Evolutionary conservation across 2,113 vertebrate genomes (phyloP), one percentile per base, ranked within the genome.

Genomic region (Alaudala cheleensis): DNA sequence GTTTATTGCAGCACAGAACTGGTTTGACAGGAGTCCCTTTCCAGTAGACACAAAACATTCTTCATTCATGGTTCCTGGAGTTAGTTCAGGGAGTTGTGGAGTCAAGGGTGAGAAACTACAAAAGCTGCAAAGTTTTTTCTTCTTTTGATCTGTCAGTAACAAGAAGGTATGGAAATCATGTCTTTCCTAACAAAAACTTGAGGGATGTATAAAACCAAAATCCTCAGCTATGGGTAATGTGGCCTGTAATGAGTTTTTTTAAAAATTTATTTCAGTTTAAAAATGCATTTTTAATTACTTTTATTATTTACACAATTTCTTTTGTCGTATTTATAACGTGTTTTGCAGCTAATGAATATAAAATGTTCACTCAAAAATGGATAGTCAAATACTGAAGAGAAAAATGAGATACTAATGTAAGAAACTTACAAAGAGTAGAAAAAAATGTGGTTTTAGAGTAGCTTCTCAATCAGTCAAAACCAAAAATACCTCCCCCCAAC

Each of bases 1-100:
- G 57, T 39, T 45, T 50, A 11, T 45, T 82, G 53, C 54, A 39
- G 20, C 45, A 70, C 11, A n/a, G 56, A 84, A 78, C 87, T 90
- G 60, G 94, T 95, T 93, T 81, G 90, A 62, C 94, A 77, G 64
- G 92, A 83, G 71, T 31, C 39, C 25, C 33, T 94, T 89, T 70
- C 58, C 9, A 53, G 33, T 42, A 83, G 72, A 77, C 65, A 70
- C 15, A 50, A 62, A 84, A 18, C 17, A 5, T 33, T 77, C 31
- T 73, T 80, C 19, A 11, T 82, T 96, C 7, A 0, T 45, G 33
- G 42, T 25, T 83, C 20, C 31, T 82, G 82, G 50, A 77, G 14
- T 51, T 69, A 20, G 28, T 61, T 80, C 18, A 45, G 28, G n/a
- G 66, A 56, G 9, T 37, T 67, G 33, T 8, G 23, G 31, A 56